A percentile compares a stretch with the other conserved stretches of the same genome.
phyloP scores from a whole-genome alignment of 2,113 vertebrate genomes.

The Microcebus murinus region DNA sequence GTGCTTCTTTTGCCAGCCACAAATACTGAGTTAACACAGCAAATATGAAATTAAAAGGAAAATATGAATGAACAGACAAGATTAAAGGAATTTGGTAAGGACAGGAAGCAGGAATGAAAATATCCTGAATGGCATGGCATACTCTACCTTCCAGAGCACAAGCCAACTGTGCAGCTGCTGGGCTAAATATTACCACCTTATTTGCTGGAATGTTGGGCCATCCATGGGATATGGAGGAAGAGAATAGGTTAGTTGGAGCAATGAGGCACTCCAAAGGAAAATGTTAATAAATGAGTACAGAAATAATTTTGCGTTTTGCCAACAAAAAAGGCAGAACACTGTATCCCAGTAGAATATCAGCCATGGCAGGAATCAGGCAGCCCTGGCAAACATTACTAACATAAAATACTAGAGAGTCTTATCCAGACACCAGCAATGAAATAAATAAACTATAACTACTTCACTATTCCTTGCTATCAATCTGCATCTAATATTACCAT shows the following conservation, averaged over 20 bases:
- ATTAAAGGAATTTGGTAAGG: neutral
- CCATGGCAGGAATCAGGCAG: neutral
- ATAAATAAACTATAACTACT: neutral
- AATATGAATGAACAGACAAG: neutral
- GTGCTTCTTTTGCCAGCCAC: neutral
- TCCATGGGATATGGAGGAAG: neutral
- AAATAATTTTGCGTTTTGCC: neutral
- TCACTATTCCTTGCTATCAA: neutral
- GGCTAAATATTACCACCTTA: rapidly evolving
- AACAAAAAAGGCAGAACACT: neutral
- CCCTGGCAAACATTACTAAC: neutral
- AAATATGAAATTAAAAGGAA: neutral
- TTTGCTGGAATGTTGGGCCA: neutral
- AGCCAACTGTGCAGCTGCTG: neutral
- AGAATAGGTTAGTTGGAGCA: neutral
- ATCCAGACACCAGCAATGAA: neutral
- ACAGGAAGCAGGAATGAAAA: neutral
- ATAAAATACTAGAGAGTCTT: neutral
- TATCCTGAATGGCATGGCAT: neutral
- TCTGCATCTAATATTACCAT: neutral
- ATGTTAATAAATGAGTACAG: neutral
- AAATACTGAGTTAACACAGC: neutral
- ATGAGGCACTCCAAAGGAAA: neutral
- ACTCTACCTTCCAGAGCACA: neutral
- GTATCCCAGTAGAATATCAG: neutral